Evolutionary conservation across 2,797 vertebrate species (phyloP).

Genomic region (Pseudomugil gertrudae): DNA sequence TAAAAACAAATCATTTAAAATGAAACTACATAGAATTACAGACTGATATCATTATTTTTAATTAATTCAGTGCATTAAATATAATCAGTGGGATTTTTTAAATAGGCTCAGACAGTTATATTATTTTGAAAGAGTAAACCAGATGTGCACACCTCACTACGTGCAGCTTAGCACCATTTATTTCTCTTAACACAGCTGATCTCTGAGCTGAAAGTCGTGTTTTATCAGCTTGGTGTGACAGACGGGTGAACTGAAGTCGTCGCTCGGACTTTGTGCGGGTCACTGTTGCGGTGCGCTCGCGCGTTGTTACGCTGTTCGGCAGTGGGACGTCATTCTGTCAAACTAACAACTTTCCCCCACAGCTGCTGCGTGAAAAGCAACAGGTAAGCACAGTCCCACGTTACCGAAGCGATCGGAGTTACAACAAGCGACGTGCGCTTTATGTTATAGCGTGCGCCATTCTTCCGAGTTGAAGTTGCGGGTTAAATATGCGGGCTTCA

Average conservation of each 20-base stretch:
- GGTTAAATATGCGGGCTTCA: neutral
- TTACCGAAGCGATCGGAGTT: neutral
- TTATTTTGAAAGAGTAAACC: constrained; percentile 35
- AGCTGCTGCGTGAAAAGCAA: constrained; percentile 6
- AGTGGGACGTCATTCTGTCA: neutral
- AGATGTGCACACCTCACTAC: neutral
- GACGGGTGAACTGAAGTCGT: neutral
- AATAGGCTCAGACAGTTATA: neutral
- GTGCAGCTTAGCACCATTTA: neutral
- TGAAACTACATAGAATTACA: neutral
- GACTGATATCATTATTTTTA: no score
- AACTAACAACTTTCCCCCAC: constrained; percentile 29
- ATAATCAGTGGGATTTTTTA: neutral
- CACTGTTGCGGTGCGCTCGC: neutral
- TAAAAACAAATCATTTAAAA: neutral
- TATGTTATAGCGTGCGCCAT: neutral
- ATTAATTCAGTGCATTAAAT: neutral
- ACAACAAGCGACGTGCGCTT: neutral
- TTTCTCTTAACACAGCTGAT: constrained; percentile 31
- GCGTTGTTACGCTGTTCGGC: neutral
- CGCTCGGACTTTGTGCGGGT: neutral
- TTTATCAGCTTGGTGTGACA: neutral
- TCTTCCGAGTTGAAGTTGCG: neutral
- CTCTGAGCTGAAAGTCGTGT: neutral
- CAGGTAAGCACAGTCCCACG: constrained; percentile 39